These are phyloP conservation scores for Caenorhabditis sulstoni DNA, from an alignment of 2,888 invertebrate species.

Conservation along the genomic window DNA sequence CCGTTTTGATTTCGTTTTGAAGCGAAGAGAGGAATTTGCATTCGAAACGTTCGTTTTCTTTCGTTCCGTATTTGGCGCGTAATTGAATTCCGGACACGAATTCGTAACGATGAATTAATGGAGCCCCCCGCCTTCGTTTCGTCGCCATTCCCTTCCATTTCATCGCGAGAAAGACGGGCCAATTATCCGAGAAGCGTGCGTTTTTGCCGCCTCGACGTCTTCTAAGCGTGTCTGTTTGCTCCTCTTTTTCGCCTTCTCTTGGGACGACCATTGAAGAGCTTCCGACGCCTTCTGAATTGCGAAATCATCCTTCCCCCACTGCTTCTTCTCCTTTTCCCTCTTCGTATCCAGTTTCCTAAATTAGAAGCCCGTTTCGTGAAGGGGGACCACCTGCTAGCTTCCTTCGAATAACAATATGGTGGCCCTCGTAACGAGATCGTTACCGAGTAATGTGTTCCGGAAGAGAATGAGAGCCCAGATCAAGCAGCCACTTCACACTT, in stretches of 20 bases:
- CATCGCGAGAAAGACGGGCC: constrained; percentile 10
- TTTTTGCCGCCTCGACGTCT: constrained; percentile 25
- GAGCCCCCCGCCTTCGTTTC: constrained; percentile 11
- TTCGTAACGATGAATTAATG: constrained; percentile 47
- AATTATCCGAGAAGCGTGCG: constrained; percentile 44
- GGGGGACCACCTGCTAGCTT: too few species aligned
- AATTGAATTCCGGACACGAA: constrained; percentile 17
- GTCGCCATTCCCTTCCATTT: not conserved
- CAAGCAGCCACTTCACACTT: constrained; percentile 24
- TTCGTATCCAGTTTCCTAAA: too few species aligned
- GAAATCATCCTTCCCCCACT: constrained; percentile 40
- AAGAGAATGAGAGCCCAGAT: constrained; percentile 3
- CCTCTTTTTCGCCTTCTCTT: constrained; percentile 24
- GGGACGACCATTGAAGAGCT: constrained; percentile 36
- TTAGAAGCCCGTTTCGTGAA: not conserved
- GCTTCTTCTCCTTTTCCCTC: too few species aligned
- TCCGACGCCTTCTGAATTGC: constrained; percentile 16
- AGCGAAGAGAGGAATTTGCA: too few species aligned
- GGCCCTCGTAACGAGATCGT: not conserved
- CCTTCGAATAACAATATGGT: too few species aligned
- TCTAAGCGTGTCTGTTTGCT: constrained; percentile 19
- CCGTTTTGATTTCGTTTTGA: not conserved
- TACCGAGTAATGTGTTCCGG: constrained; percentile 4
- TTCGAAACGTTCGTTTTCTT: constrained; percentile 17
- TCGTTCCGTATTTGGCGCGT: constrained; percentile 16